Conservation (phyloP, 2,888 invertebrate genomes). For the Bugula neritina region DNA sequence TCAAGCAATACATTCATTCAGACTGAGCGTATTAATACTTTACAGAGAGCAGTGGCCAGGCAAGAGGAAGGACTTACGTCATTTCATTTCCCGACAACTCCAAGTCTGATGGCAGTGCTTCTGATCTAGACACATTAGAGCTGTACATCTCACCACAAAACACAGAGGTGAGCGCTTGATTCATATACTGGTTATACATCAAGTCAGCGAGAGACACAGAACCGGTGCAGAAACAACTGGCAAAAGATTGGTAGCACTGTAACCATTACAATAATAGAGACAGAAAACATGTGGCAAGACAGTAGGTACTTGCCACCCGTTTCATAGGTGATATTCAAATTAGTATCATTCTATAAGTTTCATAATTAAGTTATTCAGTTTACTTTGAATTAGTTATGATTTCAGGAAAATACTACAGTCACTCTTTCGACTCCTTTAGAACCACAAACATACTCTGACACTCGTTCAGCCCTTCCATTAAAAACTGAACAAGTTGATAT, state of each 20-base stretch:
- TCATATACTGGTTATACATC: too few relatives aligned
- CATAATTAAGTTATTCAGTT: background rate
- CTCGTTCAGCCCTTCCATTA: background rate
- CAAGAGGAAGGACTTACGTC: conserved; percentile 8
- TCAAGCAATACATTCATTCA: too few relatives aligned
- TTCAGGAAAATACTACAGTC: background rate
- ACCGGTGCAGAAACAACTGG: too few relatives aligned
- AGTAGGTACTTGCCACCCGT: too few relatives aligned
- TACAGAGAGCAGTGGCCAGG: conserved; percentile 15
- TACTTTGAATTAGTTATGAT: background rate
- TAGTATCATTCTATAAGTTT: too few relatives aligned
- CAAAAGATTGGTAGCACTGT: too few relatives aligned
- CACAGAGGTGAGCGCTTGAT: background rate
- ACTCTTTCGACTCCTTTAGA: background rate
- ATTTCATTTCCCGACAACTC: conserved; percentile 9
- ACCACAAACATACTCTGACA: background rate
- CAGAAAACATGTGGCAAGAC: too few relatives aligned
- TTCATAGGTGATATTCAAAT: too few relatives aligned
- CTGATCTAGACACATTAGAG: conserved; percentile 3
- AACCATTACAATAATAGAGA: too few relatives aligned
- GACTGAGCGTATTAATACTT: too few relatives aligned
- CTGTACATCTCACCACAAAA: conserved; percentile 18
- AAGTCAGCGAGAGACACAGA: too few relatives aligned
- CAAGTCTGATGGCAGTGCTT: background rate
- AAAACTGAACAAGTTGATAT: background rate